Conservation (phyloP, 2,113 vertebrate species). For the Oryzias woworae region DNA sequence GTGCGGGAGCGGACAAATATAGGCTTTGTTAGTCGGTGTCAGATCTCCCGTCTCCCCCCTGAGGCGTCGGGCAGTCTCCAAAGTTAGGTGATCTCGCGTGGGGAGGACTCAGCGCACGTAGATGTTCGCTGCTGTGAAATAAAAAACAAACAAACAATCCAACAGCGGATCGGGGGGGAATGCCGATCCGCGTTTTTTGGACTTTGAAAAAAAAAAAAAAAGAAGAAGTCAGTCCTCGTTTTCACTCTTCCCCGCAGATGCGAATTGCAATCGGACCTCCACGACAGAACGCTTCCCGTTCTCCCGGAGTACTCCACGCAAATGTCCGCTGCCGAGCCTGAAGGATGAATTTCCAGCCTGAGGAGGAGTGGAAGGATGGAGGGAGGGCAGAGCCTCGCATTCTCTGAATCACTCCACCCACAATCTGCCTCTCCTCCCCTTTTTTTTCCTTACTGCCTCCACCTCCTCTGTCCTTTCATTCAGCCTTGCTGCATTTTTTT, state of each 20-base stretch:
- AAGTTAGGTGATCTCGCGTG: conserved; percentile 32
- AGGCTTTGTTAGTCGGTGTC: conserved; percentile 43
- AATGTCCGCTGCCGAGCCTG: conserved; percentile 61
- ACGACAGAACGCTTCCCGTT: conserved; percentile 13
- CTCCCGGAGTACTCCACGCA: conserved; percentile 33
- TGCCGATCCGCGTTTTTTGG: no score
- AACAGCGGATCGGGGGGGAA: no score
- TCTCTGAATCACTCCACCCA: conserved; percentile 58
- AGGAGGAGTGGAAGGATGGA: conserved; percentile 32
- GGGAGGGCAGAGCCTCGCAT: conserved; percentile 30
- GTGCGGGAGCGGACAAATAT: conserved; percentile 27
- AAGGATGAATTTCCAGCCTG: conserved; percentile 55
- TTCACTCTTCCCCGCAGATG: no score
- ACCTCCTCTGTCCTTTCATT: conserved; percentile 21
- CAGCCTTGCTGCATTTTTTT: not conserved
- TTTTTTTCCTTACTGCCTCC: not conserved
- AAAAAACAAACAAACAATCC: no score
- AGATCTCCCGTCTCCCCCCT: conserved; percentile 8
- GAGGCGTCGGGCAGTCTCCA: conserved; percentile 24
- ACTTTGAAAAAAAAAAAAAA: no score
- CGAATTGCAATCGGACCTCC: not conserved
- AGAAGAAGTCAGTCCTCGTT: no score
- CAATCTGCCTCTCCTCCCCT: conserved; percentile 8
- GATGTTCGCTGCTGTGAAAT: no score
- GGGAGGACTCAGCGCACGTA: not conserved